phyloP scores from a whole-genome alignment of 2,888 invertebrate species.

The Dilophus febrilis region DNA sequence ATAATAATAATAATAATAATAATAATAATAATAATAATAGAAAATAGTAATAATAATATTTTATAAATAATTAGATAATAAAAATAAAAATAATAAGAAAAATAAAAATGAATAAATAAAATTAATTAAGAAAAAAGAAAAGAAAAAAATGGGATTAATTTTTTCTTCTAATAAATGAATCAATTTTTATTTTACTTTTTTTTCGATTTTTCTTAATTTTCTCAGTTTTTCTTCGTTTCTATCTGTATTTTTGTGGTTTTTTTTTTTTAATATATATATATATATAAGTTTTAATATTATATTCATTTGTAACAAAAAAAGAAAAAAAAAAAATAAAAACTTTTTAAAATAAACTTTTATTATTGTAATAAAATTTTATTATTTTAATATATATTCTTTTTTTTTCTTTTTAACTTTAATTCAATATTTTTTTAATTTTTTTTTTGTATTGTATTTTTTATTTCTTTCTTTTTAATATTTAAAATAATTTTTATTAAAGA shows the following conservation, averaged over 20 bases:
- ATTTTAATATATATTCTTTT: conserved; percentile 18
- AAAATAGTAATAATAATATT: too few species aligned
- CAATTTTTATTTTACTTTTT: conserved; percentile 8
- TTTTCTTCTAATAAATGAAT: too few species aligned
- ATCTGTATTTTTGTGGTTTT: conserved; percentile 10
- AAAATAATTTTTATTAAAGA: neutral
- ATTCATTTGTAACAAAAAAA: neutral
- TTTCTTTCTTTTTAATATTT: neutral
- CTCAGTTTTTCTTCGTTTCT: too few species aligned
- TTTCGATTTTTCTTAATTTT: too few species aligned
- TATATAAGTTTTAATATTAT: neutral
- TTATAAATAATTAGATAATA: too few species aligned
- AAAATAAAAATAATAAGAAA: too few species aligned
- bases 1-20: too few species aligned
- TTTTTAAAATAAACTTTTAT: neutral
- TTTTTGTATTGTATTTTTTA: neutral
- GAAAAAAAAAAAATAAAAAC: neutral
- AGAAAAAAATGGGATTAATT: too few species aligned
- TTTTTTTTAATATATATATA: conserved; percentile 5
- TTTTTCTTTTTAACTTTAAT: neutral
- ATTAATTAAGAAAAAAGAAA: too few species aligned
- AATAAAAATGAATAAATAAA: too few species aligned
- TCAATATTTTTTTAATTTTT: conserved; percentile 3
- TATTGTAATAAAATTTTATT: conserved; percentile 13
- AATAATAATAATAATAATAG: too few species aligned